Percentiles rank a stretch among this genome's conserved stretches.
Conservation (phyloP, 92 coral and sea anemone species). For the Phenganax stokvisi region DNA sequence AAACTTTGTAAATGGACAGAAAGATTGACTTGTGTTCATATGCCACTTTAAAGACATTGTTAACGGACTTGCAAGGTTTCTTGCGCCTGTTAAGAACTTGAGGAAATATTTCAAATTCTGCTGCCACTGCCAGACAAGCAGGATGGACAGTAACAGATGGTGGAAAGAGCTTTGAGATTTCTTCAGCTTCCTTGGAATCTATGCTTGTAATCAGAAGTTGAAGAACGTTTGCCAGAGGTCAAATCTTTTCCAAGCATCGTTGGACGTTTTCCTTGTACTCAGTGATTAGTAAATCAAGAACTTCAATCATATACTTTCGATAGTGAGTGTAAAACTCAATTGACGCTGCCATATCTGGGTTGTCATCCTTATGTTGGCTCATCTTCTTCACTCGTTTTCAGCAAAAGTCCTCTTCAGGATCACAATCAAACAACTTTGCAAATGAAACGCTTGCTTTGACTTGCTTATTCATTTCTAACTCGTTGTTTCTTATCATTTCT, state of each 20-base stretch:
- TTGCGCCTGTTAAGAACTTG: background rate
- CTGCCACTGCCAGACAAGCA: conserved; percentile 32
- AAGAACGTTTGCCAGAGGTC: background rate
- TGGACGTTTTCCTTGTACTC: background rate
- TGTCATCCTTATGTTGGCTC: background rate
- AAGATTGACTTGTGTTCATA: too few relatives aligned
- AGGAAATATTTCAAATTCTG: conserved; percentile 20
- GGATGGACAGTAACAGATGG: conserved; percentile 4
- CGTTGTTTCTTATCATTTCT: conserved; percentile 10
- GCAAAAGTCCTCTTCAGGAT: conserved; percentile 6
- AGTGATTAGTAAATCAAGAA: background rate
- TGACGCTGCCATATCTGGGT: background rate
- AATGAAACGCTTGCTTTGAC: conserved; percentile 5
- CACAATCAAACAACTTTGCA: background rate
- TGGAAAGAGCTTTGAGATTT: background rate
- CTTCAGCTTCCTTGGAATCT: background rate
- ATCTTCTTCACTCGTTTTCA: background rate
- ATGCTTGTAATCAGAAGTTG: background rate
- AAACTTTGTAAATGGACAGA: too few relatives aligned
- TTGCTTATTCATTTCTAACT: conserved; percentile 1
- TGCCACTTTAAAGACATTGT: too few relatives aligned
- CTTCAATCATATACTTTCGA: background rate
- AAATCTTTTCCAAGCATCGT: background rate
- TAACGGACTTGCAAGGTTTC: too few relatives aligned
- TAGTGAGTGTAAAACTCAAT: background rate